A percentile compares a stretch with the other conserved stretches of the same genome.
Conservation (phyloP, 1,140 invertebrate genomes). For the Euura saliciscinereae region DNA sequence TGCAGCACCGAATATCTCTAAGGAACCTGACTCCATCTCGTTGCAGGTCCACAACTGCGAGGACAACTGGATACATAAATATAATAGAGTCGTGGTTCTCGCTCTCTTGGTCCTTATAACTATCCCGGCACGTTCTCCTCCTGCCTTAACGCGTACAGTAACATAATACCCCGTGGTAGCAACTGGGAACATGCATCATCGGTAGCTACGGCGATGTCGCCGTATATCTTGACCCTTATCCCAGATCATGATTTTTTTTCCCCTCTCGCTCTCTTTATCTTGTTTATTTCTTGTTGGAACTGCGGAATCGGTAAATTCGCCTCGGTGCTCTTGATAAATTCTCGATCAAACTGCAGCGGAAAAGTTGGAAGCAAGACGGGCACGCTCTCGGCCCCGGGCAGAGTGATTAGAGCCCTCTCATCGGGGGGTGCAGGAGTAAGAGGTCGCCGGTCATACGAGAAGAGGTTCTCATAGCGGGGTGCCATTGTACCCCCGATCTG, state of each 20-base stretch:
- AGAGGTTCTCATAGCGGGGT: not conserved
- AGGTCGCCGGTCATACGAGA: conserved; percentile 2
- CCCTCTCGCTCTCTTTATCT: not conserved
- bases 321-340: not conserved
- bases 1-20: conserved; percentile 2
- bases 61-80: conserved; percentile 24
- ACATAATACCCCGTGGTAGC: conserved; percentile 33
- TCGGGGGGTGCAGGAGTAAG: not conserved
- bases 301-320: no score
- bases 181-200: conserved; percentile 32
- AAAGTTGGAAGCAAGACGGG: no score
- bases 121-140: conserved; percentile 22
- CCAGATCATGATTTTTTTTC: conserved; percentile 6
- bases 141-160: conserved; percentile 14
- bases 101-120: conserved; percentile 3
- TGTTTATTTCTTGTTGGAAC: not conserved
- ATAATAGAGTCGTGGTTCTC: conserved; percentile 33
- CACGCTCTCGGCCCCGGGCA: not conserved
- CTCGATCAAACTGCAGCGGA: no score
- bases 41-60: no score
- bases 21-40: no score
- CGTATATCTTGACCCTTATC: conserved; percentile 23
- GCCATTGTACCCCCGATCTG: conserved; percentile 4
- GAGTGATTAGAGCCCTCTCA: not conserved
- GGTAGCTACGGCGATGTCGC: conserved; percentile 30